Conservation (phyloP, 2,888 invertebrate species). For the Plebejus melissa region DNA sequence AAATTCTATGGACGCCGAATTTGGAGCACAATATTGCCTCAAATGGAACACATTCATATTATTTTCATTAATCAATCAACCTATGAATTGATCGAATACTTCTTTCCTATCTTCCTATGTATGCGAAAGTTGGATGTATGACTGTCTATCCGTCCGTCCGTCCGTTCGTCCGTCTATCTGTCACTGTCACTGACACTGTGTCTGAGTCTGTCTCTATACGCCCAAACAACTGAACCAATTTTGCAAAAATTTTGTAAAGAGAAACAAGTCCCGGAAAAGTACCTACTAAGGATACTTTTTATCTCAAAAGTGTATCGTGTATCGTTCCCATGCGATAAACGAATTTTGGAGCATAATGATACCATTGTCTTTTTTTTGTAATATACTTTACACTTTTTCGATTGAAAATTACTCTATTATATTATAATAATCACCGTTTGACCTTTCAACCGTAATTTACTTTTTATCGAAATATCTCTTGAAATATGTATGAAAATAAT, state of each 20-base stretch:
- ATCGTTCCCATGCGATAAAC: too few species aligned
- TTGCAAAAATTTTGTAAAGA: too few species aligned
- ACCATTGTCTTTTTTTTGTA: neutral
- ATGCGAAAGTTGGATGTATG: neutral
- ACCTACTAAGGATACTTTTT: too few species aligned
- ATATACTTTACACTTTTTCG: neutral
- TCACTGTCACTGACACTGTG: too few species aligned
- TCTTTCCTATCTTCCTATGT: neutral
- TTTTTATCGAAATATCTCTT: constrained; percentile 20
- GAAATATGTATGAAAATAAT: constrained; percentile 12
- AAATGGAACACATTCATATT: neutral
- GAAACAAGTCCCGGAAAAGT: too few species aligned
- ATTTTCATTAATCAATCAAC: neutral
- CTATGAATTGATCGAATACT: neutral
- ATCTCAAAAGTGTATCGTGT: too few species aligned
- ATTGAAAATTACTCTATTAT: constrained; percentile 11
- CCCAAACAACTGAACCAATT: too few species aligned
- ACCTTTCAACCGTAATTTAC: constrained; percentile 22
- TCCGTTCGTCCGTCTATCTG: too few species aligned
- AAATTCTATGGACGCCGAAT: neutral
- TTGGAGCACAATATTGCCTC: neutral
- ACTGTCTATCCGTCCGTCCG: neutral
- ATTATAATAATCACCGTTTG: neutral
- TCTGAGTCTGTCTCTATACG: too few species aligned
- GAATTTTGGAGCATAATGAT: too few species aligned